Percentiles rank a stretch among this genome's conserved stretches.
Conservation (phyloP, 2,113 vertebrate species). For the Lycaon pictus region DNA sequence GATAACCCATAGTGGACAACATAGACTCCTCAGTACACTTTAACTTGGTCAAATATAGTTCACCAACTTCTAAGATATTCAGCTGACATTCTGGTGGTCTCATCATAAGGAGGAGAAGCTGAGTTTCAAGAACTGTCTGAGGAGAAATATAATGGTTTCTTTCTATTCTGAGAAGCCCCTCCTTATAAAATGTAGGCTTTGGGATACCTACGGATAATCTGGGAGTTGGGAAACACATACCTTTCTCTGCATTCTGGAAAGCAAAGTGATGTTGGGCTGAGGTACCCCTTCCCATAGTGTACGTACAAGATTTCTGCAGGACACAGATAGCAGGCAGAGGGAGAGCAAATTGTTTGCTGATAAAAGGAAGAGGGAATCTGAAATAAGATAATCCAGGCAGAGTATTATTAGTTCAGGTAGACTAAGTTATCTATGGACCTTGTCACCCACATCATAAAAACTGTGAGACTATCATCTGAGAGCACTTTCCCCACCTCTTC, state of each 20-base stretch:
- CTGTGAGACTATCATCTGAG: neutral
- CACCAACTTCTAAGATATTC: neutral
- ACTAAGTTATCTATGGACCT: neutral
- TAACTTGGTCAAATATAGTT: neutral
- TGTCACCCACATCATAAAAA: neutral
- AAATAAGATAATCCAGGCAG: neutral
- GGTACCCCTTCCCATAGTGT: conserved; percentile 84
- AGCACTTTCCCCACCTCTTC: neutral
- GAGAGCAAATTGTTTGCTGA: neutral
- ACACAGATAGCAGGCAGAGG: neutral
- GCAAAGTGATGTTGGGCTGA: conserved; percentile 78
- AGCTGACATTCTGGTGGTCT: neutral
- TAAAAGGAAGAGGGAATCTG: neutral
- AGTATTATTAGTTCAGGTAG: neutral
- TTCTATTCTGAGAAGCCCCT: neutral
- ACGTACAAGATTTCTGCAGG: neutral
- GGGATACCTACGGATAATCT: neutral
- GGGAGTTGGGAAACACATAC: conserved; percentile 70
- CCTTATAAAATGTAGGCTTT: neutral
- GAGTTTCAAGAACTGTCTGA: neutral
- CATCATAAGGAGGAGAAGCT: neutral
- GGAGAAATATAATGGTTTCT: neutral
- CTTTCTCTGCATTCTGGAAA: conserved; percentile 86
- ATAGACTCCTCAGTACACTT: neutral
- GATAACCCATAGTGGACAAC: neutral